Conservation (phyloP, 2,113 vertebrate genomes). For the Megaptera novaeangliae region DNA sequence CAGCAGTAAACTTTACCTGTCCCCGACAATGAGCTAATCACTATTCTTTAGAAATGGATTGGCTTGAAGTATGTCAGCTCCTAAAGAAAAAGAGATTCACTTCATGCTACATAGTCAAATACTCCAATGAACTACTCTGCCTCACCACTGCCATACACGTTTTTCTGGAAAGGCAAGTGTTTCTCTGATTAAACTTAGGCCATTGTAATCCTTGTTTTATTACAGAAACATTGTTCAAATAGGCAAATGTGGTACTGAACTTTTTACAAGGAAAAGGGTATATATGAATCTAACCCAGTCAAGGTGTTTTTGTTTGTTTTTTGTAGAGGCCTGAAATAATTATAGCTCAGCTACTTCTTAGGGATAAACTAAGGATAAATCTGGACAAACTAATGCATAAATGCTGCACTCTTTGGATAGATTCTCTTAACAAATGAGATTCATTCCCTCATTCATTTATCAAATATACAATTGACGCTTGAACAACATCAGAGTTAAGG, state of each 20-base stretch:
- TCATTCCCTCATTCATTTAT: neutral
- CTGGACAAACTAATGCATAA: neutral
- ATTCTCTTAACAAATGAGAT: neutral
- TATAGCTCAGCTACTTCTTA: neutral
- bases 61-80: neutral
- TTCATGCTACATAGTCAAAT: neutral
- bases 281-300: neutral
- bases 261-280: neutral
- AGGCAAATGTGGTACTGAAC: neutral
- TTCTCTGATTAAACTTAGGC: neutral
- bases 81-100: neutral
- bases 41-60: neutral
- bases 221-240: neutral
- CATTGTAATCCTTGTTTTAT: neutral
- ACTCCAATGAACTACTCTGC: neutral
- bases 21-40: neutral
- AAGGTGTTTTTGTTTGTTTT: neutral
- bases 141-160: neutral
- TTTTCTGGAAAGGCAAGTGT: neutral
- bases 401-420: neutral
- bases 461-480: neutral
- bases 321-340: neutral
- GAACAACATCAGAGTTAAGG: neutral
- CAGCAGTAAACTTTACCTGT: neutral
- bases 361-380: neutral